Evolutionary conservation across 2,797 vertebrate genomes (phyloP).

Genomic region (Eupleurogrammus muticus): DNA sequence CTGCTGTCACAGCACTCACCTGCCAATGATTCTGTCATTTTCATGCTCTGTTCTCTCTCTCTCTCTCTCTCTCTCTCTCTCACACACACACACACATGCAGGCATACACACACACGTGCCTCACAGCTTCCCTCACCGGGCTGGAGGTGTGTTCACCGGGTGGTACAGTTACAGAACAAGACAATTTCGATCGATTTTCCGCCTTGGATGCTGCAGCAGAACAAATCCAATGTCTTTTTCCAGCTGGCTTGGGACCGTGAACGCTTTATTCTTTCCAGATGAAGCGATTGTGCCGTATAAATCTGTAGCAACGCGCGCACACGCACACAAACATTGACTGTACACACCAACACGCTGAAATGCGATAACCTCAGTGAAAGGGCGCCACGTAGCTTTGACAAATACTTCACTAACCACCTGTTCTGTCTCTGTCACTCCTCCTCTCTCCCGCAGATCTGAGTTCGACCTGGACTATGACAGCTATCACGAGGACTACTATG

Average conservation of each 20-base stretch:
- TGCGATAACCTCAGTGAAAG: conserved; percentile 29
- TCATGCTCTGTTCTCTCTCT: background rate
- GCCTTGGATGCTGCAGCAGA: conserved; percentile 68
- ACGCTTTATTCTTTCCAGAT: conserved; percentile 73
- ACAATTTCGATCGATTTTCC: conserved; percentile 73
- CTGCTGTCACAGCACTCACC: conserved; percentile 49
- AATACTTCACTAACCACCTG: conserved; percentile 38
- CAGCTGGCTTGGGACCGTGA: conserved; percentile 71
- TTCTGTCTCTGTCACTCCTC: conserved; percentile 40
- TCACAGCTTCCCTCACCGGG: conserved; percentile 39
- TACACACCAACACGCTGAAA: conserved; percentile 30
- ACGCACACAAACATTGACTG: too few relatives aligned
- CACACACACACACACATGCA: too few relatives aligned
- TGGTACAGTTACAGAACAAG: conserved; percentile 44
- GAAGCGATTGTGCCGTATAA: conserved; percentile 52
- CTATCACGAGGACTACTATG: conserved; percentile 86
- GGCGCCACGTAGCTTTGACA: conserved; percentile 29
- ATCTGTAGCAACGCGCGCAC: conserved; percentile 26
- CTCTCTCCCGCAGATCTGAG: conserved; percentile 76
- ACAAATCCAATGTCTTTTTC: conserved; percentile 73
- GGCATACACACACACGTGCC: background rate
- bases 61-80: too few relatives aligned
- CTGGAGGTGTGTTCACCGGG: conserved; percentile 52
- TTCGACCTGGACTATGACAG: conserved; percentile 85
- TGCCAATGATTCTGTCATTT: conserved; percentile 27